phyloP scores from a whole-genome alignment of 2,888 invertebrate species.

The Volucella zonaria region DNA sequence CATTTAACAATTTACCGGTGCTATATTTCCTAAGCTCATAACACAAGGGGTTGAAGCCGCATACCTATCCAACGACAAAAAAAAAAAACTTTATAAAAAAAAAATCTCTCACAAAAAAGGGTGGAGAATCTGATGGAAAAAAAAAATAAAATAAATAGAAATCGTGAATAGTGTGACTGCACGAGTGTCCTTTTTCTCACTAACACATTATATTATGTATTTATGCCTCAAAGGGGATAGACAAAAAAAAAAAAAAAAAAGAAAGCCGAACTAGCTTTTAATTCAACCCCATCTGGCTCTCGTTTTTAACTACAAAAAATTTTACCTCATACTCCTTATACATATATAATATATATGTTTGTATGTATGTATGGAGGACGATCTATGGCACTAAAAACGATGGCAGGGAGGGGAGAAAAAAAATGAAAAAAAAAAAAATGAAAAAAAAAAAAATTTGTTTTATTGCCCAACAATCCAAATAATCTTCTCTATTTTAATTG shows the following conservation, averaged over 20 bases:
- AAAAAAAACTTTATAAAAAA: neutral
- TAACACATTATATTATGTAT: neutral
- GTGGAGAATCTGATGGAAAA: conserved; percentile 11
- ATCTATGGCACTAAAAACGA: too few relatives aligned
- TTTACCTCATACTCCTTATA: neutral
- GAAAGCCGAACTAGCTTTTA: conserved; percentile 5
- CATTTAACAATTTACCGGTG: conserved; percentile 62
- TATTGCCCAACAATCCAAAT: neutral
- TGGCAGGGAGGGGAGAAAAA: neutral
- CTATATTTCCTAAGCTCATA: conserved; percentile 22
- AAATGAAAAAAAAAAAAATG: neutral
- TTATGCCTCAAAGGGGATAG: neutral
- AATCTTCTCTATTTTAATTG: conserved; percentile 43
- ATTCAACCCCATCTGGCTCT: conserved; percentile 12
- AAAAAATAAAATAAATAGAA: neutral
- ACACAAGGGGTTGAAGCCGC: conserved; percentile 18
- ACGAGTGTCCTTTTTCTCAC: conserved; percentile 40
- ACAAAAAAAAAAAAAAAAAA: neutral
- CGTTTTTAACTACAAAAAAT: neutral
- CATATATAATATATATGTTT: neutral
- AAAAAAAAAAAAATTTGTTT: neutral
- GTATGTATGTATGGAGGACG: too few relatives aligned
- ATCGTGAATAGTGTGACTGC: neutral
- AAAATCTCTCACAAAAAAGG: neutral
- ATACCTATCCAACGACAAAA: neutral